Base-by-base conservation (phyloP, 2,113 vertebrate genomes). In the Dinomys branickii region DNA sequence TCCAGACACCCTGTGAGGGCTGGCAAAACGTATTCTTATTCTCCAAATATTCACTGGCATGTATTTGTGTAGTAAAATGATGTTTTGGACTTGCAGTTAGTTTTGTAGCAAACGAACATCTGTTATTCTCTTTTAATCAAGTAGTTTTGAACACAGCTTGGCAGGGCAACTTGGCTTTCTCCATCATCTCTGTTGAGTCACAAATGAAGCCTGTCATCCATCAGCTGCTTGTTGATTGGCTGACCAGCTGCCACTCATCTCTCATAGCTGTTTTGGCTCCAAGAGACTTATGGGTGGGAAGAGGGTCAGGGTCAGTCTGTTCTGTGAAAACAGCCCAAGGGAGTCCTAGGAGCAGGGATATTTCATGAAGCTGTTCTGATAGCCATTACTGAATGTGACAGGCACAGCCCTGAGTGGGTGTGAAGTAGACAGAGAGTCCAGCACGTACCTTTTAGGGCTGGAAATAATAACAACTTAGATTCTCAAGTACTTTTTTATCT, bases 71-170 rank as follows among this genome's bases (percentile, higher is more conserved):
- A 95, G 95, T 87, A 96, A 96, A 96, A 85, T 88, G 94, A 69
- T 86, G 75, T 95, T 96, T 95, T 1, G 22, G 71, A 56, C 90
- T 94, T 88, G 73, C 38, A 91, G 81, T 80, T 82, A 47, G 1
- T 54, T 59, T 95, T 88, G 59, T 52, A 96, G 47, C 73, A 87
- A 88, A 90, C 94, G 91, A 94, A 97, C 97, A 97, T 97, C 97
- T 97, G 94, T 92, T 97, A 85, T 94, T 92, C 58, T 96, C 94
- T 91, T 91, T 94, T 75, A 41, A 84, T 89, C 0, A 0, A 89
- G 78, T 96, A 58, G 38, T 81, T 97, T 82, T 95, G 71, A 91
- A 95, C 73, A 47, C 82, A 97, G 83, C 71, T 95, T 94, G 94
- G 75, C 84, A 77, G 90, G 90, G 95, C 82, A n/a, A 38, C 61